Conservation (phyloP, 2,797 vertebrate genomes). For the Moxostoma hubbsi region DNA sequence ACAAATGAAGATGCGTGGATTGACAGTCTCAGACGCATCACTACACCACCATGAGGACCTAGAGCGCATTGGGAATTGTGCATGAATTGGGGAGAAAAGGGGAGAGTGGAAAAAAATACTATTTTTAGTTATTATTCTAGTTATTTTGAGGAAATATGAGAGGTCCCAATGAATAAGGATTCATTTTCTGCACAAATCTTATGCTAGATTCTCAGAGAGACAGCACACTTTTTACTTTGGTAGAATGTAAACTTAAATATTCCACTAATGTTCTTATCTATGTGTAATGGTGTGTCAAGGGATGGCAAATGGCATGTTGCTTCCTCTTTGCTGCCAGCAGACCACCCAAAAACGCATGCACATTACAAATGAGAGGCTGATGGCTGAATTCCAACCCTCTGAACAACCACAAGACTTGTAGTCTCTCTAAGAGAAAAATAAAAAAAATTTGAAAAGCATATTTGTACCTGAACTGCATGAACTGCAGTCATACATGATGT, state of each 20-base stretch:
- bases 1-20: too few relatives aligned
- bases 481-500: background rate
- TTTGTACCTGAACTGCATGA: background rate
- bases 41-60: too few relatives aligned
- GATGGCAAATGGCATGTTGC: background rate
- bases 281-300: conserved; percentile 5
- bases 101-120: too few relatives aligned
- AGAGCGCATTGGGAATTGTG: too few relatives aligned
- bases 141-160: too few relatives aligned
- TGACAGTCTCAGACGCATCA: too few relatives aligned
- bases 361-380: conserved; percentile 14
- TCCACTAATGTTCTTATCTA: conserved; percentile 23
- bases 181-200: background rate
- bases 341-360: conserved; percentile 31
- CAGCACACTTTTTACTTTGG: background rate
- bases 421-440: background rate
- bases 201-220: conserved; percentile 2
- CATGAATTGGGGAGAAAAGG: too few relatives aligned
- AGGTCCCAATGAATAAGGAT: too few relatives aligned
- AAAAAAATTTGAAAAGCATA: background rate
- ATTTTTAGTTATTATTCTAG: too few relatives aligned
- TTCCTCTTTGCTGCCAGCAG: conserved; percentile 9
- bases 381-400: conserved; percentile 13
- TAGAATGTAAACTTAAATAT: conserved; percentile 10
- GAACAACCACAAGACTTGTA: conserved; percentile 6